Percentiles rank a stretch among this genome's conserved stretches.
These are phyloP conservation scores for Pachyrhynchus sulphureomaculatus DNA, from an alignment of 1,140 invertebrate genomes.

Conservation along the genomic window DNA sequence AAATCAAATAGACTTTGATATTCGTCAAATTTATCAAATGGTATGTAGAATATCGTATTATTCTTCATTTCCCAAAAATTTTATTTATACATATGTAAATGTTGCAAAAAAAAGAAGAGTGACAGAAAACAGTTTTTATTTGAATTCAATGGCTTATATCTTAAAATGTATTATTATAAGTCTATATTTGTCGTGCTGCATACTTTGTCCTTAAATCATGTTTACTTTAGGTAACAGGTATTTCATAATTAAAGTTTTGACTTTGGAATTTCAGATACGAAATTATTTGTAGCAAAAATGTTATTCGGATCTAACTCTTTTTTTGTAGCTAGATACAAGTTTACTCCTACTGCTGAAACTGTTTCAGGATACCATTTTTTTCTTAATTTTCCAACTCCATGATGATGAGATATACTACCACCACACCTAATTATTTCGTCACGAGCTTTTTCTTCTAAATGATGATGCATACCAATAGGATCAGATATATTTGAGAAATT, in stretches of 20 bases:
- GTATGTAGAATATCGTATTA: too few relatives aligned
- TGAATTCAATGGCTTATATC: too few relatives aligned
- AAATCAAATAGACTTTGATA: too few relatives aligned
- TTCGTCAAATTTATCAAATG: too few relatives aligned
- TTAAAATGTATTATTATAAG: too few relatives aligned
- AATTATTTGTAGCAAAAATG: conserved; percentile 87
- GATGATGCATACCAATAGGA: conserved; percentile 80
- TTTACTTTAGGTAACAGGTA: too few relatives aligned
- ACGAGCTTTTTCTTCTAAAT: conserved; percentile 79
- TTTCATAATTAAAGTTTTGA: conserved; percentile 44
- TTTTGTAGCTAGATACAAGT: conserved; percentile 80
- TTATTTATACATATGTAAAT: too few relatives aligned
- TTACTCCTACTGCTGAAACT: conserved; percentile 75
- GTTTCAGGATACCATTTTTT: conserved; percentile 78
- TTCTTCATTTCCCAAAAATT: too few relatives aligned
- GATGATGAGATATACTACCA: conserved; percentile 94
- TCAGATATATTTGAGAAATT: conserved; percentile 72
- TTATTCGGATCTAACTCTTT: conserved; percentile 88
- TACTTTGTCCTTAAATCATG: too few relatives aligned
- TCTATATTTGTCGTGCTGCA: too few relatives aligned
- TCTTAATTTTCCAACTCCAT: conserved; percentile 92
- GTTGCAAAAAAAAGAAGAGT: too few relatives aligned
- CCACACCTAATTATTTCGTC: conserved; percentile 90
- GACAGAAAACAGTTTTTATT: too few relatives aligned
- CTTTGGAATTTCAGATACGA: conserved; percentile 49